A percentile compares a stretch with the other conserved stretches of the same genome.
Evolutionary conservation across 2,113 vertebrate genomes (phyloP).

Genomic region (Neogale vison): DNA sequence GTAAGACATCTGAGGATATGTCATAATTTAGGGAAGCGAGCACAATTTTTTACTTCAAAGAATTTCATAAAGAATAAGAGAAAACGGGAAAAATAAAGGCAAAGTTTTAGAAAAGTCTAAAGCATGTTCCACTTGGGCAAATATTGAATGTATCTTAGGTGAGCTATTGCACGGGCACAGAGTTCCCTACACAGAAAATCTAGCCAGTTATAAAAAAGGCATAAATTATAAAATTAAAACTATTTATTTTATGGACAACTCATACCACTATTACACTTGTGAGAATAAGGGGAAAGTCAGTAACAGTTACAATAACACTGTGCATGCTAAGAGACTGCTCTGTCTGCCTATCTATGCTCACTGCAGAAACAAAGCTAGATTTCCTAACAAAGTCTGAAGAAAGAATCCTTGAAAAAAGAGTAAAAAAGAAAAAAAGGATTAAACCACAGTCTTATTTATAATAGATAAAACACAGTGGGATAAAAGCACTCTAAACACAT

Average conservation of each 20-base stretch:
- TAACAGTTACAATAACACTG: not conserved
- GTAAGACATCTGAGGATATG: not conserved
- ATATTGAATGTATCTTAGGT: not conserved
- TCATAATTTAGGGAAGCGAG: not conserved
- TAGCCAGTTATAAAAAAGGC: not conserved
- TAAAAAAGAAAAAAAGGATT: not conserved
- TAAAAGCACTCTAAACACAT: not conserved
- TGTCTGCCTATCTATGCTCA: not conserved
- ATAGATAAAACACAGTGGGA: not conserved
- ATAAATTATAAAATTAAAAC: conserved; percentile 27
- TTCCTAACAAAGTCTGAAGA: conserved; percentile 22
- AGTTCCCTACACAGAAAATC: conserved; percentile 7
- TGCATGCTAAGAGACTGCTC: not conserved
- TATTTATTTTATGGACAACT: conserved; percentile 14
- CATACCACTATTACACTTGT: not conserved
- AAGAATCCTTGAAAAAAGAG: conserved; percentile 24
- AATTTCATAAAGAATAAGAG: not conserved
- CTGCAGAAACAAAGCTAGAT: conserved; percentile 41
- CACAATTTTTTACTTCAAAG: not conserved
- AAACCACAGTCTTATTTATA: not conserved
- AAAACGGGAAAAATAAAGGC: not conserved
- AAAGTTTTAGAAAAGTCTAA: conserved; percentile 24
- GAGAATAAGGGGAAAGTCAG: not conserved
- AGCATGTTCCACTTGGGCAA: not conserved
- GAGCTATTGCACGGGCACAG: not conserved